Evolutionary conservation across 2,113 vertebrate genomes (phyloP).

Genomic region (Oreochromis aureus): DNA sequence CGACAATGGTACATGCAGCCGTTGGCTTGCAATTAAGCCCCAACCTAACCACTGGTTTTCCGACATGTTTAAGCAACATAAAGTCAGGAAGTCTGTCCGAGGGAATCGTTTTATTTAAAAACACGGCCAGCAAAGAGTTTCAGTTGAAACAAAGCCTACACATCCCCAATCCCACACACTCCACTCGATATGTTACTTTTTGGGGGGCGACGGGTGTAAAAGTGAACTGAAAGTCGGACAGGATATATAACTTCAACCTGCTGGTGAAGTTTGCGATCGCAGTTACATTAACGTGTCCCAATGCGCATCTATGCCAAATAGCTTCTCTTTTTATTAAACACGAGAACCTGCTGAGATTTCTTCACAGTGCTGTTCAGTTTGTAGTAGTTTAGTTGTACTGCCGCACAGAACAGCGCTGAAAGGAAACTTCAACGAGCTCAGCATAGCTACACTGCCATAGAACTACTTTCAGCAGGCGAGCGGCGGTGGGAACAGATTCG

Average conservation of each 20-base stretch:
- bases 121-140: not conserved
- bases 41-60: not conserved
- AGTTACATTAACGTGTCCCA: not conserved
- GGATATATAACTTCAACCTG: not conserved
- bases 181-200: not conserved
- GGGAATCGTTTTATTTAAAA: not conserved
- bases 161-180: not conserved
- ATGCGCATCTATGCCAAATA: not conserved
- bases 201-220: not conserved
- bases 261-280: not conserved
- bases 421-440: not conserved
- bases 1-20: not conserved
- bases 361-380: not conserved
- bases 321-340: not conserved
- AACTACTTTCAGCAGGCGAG: accelerated
- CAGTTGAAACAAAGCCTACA: not conserved
- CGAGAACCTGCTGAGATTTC: not conserved
- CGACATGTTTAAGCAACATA: not conserved
- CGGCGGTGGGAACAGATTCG: no score
- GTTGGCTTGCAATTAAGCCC: not conserved
- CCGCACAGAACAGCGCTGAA: not conserved
- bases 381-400: not conserved
- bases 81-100: not conserved
- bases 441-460: not conserved
- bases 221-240: not conserved